Percentiles rank a stretch among this genome's conserved stretches.
Evolutionary conservation across 2,888 invertebrate species (phyloP).

Genomic region (Meteorus colon): DNA sequence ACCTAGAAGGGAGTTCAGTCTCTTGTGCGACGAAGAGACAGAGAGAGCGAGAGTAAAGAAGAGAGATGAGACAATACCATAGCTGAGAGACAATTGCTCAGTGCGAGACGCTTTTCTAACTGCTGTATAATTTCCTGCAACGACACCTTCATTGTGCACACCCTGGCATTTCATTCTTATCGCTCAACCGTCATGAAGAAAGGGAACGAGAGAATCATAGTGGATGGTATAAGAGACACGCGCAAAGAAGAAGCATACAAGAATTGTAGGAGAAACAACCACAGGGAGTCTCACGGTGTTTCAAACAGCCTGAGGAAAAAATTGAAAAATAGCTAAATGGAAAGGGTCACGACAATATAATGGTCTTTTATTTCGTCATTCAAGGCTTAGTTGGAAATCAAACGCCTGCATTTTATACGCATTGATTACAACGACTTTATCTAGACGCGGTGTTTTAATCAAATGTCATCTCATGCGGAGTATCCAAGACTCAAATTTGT

Average conservation of each 20-base stretch:
- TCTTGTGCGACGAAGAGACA: conserved; percentile 13
- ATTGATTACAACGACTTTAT: too few relatives aligned
- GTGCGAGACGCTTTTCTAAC: conserved; percentile 69
- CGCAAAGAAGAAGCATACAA: conserved; percentile 35
- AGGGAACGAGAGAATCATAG: conserved; percentile 22
- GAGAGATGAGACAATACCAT: conserved; percentile 64
- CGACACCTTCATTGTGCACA: conserved; percentile 73
- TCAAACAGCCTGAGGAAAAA: neutral
- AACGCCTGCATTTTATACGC: too few relatives aligned
- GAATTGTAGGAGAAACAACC: conserved; percentile 31
- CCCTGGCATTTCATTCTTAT: conserved; percentile 71
- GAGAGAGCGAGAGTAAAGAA: conserved; percentile 40
- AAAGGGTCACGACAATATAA: neutral
- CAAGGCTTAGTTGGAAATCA: too few relatives aligned
- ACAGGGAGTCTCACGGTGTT: neutral
- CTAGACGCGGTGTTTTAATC: too few relatives aligned
- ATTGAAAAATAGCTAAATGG: neutral
- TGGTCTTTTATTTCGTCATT: neutral
- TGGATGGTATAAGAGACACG: conserved; percentile 27
- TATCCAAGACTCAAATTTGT: too few relatives aligned
- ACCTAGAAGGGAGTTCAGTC: neutral
- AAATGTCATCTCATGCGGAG: too few relatives aligned
- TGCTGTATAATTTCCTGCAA: conserved; percentile 74
- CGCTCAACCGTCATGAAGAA: conserved; percentile 48
- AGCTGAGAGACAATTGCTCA: conserved; percentile 71